Percentiles rank a stretch among this genome's conserved stretches.
phyloP scores from a whole-genome alignment of 37 sponge, comb jelly and placozoan species.

The Hormiphora californensis region DNA sequence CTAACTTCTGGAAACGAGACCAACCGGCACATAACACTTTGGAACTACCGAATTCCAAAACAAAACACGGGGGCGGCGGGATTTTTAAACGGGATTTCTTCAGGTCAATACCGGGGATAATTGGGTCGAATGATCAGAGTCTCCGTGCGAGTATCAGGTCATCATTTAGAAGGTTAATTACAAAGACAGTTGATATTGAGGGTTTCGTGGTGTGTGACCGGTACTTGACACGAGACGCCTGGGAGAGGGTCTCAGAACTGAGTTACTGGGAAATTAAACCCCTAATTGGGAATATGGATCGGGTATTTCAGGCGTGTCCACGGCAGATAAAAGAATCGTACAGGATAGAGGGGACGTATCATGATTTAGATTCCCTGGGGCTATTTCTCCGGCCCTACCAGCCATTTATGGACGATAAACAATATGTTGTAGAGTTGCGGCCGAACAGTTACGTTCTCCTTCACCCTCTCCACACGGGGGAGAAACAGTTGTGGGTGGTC shows the following conservation, averaged over 20 bases:
- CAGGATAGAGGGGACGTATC: neutral
- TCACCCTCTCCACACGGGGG: neutral
- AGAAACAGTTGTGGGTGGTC: neutral
- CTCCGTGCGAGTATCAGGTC: no score
- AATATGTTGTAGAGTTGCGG: neutral
- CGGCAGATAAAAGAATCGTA: neutral
- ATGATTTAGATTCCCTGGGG: neutral
- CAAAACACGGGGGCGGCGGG: no score
- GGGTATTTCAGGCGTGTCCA: neutral
- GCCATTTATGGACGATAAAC: neutral
- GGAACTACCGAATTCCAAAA: no score
- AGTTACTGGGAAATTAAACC: neutral
- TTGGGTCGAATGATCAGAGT: no score
- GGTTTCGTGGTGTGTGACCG: conserved; percentile 11
- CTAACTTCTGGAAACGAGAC: no score
- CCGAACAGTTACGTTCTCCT: neutral
- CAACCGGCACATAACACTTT: no score
- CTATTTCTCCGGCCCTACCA: conserved; percentile 49
- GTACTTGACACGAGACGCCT: neutral
- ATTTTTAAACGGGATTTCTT: no score
- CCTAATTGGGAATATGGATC: neutral
- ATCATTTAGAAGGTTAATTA: no score
- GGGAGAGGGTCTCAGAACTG: neutral
- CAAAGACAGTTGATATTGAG: neutral
- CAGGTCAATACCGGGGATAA: no score